Evolutionary conservation across 2,888 invertebrate species (phyloP), one percentile per base, ranked within the genome.

Genomic region (Caenorhabditis parvicauda): DNA sequence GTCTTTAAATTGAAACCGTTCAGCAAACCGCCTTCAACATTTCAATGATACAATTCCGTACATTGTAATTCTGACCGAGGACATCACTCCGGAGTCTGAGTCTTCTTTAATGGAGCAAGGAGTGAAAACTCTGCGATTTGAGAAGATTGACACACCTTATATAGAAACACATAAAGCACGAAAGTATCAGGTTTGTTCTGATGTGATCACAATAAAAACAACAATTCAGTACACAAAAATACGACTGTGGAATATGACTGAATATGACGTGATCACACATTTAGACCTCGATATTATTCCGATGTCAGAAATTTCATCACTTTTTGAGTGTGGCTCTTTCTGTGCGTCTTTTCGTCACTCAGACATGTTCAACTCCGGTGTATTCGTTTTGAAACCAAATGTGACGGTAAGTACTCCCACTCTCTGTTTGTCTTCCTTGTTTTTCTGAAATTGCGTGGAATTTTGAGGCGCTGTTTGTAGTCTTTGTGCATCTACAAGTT

Each of bases 301-400:
- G 5, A 38, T 74, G 21, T 49, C 49, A 2, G 59, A 68, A 38
- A 61, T 70, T 12, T 59, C 67, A 1, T 54, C 69, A 2, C 51
- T 72, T 6, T 75, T 75, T 44, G 37, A 64, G n/a, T 75, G 75
- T 37, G 75, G 73, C 7, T 42, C 59, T 19, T 74, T 75, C 41
- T 75, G 75, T 55, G 75, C 74, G 2, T 41, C 61, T 19, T 63
- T 74, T 29, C 67, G 77, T 0, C 77, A 77, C 55, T 76, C 77
- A 5, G 76, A 77, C 47, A 69, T 68, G 64, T 75, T 76, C 66
- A 77, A 77, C 44, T 63, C 75, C 1, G 77, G 76, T n/a, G 70
- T 77, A 3, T 75, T 76, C 50, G 74, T 71, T 3, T 48, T 77
- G n/a, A 59, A 59, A 44, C 75, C 77, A n/a, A 66, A 74, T 51